A percentile compares a stretch with the other conserved stretches of the same genome.
These are phyloP conservation scores for Pelobates fuscus DNA, from an alignment of 2,113 vertebrate species.

Conservation along the genomic window DNA sequence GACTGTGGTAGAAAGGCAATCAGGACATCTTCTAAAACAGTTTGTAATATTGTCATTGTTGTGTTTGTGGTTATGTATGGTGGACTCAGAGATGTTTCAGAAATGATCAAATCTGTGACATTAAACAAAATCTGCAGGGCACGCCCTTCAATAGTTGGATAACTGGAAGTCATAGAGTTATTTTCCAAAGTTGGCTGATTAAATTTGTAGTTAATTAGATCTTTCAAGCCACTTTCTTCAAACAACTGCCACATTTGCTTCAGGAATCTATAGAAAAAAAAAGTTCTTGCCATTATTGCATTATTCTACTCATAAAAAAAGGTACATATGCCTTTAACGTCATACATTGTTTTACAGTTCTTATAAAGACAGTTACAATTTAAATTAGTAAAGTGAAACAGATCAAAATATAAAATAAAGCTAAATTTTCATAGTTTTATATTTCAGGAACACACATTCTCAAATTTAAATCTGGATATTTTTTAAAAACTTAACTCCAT, in stretches of 20 bases:
- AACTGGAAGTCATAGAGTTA: not conserved
- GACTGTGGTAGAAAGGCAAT: not conserved
- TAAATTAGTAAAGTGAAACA: too few species aligned
- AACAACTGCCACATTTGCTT: slow-evolving; percentile 28
- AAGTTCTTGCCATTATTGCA: not conserved
- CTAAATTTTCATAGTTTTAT: too few species aligned
- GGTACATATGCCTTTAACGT: too few species aligned
- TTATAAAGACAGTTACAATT: too few species aligned
- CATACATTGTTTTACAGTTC: too few species aligned
- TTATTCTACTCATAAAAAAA: too few species aligned
- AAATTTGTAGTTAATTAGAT: not conserved
- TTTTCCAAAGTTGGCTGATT: not conserved
- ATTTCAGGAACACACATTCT: too few species aligned
- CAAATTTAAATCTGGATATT: too few species aligned
- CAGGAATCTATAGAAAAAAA: slow-evolving; percentile 7
- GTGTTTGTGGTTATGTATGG: not conserved
- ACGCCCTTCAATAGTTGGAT: not conserved
- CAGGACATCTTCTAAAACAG: not conserved
- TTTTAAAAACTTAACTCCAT: too few species aligned
- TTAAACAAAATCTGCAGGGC: slow-evolving; percentile 19
- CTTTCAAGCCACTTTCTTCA: slow-evolving; percentile 18
- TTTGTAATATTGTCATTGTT: not conserved
- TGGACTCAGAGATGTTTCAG: not conserved
- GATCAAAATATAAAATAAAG: too few species aligned
- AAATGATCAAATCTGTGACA: slow-evolving; percentile 22